phyloP scores from a whole-genome alignment of 2,888 invertebrate genomes.

The Ophion costatus region DNA sequence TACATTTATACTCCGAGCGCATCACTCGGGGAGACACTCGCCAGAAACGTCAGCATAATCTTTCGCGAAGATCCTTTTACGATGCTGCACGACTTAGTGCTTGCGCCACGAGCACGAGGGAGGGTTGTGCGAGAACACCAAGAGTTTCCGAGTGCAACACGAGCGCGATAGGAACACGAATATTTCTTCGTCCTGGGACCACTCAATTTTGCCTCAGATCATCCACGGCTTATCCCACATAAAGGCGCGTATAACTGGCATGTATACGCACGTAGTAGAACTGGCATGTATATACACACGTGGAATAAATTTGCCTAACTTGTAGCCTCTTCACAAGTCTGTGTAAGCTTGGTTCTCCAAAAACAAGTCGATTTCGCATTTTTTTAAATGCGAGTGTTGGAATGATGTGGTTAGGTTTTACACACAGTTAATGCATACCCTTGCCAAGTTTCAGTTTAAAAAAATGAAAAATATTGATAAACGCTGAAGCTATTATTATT shows the following conservation, averaged over 20 bases:
- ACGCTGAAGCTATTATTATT: no score
- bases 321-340: no score
- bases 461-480: no score
- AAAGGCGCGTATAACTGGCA: neutral
- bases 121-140: constrained; percentile 12
- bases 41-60: constrained; percentile 72
- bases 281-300: no score
- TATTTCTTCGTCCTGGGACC: constrained; percentile 22
- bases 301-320: no score
- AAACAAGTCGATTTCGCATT: no score
- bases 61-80: constrained; percentile 70
- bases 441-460: no score
- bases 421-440: no score
- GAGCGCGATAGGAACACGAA: constrained; percentile 18
- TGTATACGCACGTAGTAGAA: no score
- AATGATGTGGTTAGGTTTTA: no score
- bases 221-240: constrained; percentile 12
- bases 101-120: constrained; percentile 63
- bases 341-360: no score
- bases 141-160: constrained; percentile 15
- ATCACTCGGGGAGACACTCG: constrained; percentile 68
- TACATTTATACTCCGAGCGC: constrained; percentile 71
- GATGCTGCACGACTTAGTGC: constrained; percentile 70
- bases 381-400: no score
- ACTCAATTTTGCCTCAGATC: constrained; percentile 43